A percentile compares a stretch with the other conserved stretches of the same genome.
Conservation (phyloP, 1,140 invertebrate genomes). For the Tigriopus japonicus region DNA sequence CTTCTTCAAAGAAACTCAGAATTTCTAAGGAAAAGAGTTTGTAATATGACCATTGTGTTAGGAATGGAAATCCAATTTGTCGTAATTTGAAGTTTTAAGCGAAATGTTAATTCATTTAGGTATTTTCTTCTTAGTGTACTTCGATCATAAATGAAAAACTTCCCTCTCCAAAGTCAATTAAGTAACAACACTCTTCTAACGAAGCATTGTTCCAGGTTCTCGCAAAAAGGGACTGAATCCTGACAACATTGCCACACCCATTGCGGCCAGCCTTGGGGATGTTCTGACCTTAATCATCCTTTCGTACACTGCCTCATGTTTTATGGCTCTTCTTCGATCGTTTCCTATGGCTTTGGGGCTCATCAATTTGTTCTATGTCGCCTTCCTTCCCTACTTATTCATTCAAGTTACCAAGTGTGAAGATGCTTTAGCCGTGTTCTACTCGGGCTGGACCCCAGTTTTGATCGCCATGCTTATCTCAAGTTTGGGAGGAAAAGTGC, state of each 20-base stretch:
- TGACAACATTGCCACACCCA: conserved; percentile 90
- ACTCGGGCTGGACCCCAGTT: conserved; percentile 64
- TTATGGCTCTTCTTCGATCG: conserved; percentile 36
- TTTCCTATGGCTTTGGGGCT: neutral
- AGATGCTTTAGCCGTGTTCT: conserved; percentile 46
- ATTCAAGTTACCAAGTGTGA: neutral
- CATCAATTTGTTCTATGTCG: conserved; percentile 42
- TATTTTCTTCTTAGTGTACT: no score
- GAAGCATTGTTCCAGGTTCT: conserved; percentile 33
- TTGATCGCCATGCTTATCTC: conserved; percentile 69
- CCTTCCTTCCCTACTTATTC: conserved; percentile 36
- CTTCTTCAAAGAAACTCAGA: no score
- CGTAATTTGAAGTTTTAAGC: no score
- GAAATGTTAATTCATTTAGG: no score
- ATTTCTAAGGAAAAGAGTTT: no score
- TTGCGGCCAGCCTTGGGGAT: conserved; percentile 85
- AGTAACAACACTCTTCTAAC: no score
- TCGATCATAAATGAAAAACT: no score
- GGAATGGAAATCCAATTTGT: no score
- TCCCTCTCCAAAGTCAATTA: no score
- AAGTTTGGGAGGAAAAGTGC: conserved; percentile 54
- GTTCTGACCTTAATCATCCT: conserved; percentile 67
- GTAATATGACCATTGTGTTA: no score
- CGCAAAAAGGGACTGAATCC: conserved; percentile 67
- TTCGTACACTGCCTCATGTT: conserved; percentile 52